phyloP scores from a whole-genome alignment of 35 echinoderm and acorn worm species.

The Strongylocentrotus purpuratus region DNA sequence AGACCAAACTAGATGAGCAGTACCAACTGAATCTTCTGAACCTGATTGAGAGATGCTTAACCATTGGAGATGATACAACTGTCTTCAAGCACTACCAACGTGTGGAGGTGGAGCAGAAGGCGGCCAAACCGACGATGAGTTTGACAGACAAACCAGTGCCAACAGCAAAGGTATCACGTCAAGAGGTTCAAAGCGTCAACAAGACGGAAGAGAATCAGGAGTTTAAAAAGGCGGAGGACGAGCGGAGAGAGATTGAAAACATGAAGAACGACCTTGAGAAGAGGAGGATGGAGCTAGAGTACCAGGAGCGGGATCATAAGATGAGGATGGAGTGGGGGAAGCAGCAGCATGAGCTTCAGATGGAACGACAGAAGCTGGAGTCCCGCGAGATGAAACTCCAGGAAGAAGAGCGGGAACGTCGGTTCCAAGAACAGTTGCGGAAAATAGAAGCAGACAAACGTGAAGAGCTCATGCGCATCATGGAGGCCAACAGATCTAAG shows the following conservation, averaged over 20 bases:
- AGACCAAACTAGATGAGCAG: not conserved
- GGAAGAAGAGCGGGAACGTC: slow-evolving; percentile 12
- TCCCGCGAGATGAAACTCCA: not conserved
- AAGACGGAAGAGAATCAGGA: too few relatives aligned
- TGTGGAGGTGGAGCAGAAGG: not conserved
- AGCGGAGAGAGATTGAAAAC: not conserved
- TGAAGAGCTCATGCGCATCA: not conserved
- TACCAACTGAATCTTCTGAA: slow-evolving; percentile 5
- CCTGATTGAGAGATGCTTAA: not conserved
- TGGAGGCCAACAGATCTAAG: not conserved
- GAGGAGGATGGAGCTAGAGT: not conserved
- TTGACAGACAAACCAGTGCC: not conserved
- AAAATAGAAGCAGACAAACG: not conserved
- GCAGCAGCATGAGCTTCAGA: not conserved
- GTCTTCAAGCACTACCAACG: not conserved
- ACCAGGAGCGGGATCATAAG: not conserved
- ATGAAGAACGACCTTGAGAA: not conserved
- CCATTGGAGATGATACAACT: not conserved
- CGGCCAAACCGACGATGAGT: not conserved
- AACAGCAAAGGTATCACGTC: not conserved
- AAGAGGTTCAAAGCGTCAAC: too few relatives aligned
- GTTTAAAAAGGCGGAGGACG: not conserved
- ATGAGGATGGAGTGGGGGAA: not conserved
- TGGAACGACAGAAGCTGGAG: not conserved
- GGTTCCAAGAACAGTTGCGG: not conserved